Conservation (phyloP, 2,113 vertebrate genomes). For the Hiodon alosoides region DNA sequence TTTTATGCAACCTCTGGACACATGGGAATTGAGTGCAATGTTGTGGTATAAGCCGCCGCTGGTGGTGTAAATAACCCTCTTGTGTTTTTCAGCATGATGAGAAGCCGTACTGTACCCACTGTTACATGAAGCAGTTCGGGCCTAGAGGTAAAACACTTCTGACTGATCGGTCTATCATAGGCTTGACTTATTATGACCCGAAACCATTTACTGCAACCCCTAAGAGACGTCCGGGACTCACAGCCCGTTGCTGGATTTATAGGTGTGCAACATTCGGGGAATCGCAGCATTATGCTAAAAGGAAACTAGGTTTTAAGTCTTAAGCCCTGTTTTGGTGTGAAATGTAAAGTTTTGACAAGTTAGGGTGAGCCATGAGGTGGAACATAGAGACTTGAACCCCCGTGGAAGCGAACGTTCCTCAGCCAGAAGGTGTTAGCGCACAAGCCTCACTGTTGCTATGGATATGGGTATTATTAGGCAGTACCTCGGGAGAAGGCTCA, state of each 20-base stretch:
- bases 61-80: background rate
- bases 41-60: background rate
- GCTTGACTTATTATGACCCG: too few species aligned
- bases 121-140: slow-evolving; percentile 70
- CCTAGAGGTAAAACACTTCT: slow-evolving; percentile 58
- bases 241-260: background rate
- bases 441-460: slow-evolving; percentile 19
- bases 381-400: background rate
- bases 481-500: background rate
- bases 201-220: too few species aligned
- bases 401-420: background rate
- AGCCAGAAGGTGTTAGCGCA: slow-evolving; percentile 8
- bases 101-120: slow-evolving; percentile 68
- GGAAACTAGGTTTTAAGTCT: background rate
- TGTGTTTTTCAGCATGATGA: slow-evolving; percentile 67
- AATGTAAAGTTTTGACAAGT: too few species aligned
- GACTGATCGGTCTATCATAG: background rate
- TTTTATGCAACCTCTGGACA: background rate
- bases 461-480: slow-evolving; percentile 2
- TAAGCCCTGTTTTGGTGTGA: background rate
- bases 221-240: too few species aligned
- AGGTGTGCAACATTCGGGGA: background rate
- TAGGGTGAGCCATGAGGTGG: background rate
- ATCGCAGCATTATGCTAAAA: background rate
- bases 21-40: background rate